These are phyloP conservation scores for Enteromius argenteus DNA, from an alignment of 2,797 vertebrate species.

Conservation along the genomic window DNA sequence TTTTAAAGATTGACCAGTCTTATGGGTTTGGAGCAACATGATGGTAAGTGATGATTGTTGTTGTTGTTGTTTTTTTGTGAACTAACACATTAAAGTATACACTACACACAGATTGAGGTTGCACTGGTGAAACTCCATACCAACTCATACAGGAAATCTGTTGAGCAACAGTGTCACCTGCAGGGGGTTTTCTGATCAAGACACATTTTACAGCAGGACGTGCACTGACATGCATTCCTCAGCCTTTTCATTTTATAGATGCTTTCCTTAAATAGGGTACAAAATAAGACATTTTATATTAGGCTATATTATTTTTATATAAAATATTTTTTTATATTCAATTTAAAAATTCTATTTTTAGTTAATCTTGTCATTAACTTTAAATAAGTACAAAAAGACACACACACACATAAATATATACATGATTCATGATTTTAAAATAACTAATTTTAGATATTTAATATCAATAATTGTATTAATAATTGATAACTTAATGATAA, in stretches of 20 bases:
- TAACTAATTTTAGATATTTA: not conserved
- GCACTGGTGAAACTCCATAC: not conserved
- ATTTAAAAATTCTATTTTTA: too few relatives aligned
- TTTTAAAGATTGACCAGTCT: too few relatives aligned
- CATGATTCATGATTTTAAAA: not conserved
- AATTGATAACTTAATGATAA: too few relatives aligned
- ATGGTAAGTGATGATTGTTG: too few relatives aligned
- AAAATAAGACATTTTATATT: not conserved
- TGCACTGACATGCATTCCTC: not conserved
- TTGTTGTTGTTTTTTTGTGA: too few relatives aligned
- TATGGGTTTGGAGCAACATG: too few relatives aligned
- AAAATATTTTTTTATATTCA: too few relatives aligned
- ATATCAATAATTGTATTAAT: too few relatives aligned
- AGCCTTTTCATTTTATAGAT: not conserved
- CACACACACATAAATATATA: not conserved
- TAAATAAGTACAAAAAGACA: not conserved
- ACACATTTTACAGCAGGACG: not conserved
- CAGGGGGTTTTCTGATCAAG: not conserved
- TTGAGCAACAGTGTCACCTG: conserved; percentile 53
- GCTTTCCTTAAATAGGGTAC: not conserved
- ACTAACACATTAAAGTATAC: too few relatives aligned
- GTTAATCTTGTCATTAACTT: too few relatives aligned
- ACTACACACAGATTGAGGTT: not conserved
- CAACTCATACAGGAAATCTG: not conserved
- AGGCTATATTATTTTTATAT: too few relatives aligned